phyloP scores from a whole-genome alignment of 2,888 invertebrate species.

The Neuroscelio doddi region DNA sequence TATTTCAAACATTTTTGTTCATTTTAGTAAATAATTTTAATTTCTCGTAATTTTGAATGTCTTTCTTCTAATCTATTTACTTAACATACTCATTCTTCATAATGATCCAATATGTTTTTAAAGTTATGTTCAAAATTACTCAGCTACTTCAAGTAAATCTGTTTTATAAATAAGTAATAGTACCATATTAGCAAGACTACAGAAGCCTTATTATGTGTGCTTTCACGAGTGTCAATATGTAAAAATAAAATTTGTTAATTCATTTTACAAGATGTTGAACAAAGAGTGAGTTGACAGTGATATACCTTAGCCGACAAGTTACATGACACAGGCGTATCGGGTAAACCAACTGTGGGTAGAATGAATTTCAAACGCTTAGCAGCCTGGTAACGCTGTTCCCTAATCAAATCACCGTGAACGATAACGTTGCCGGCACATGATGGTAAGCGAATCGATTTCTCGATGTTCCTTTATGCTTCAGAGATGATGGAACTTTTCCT shows the following conservation, averaged over 20 bases:
- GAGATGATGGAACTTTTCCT: conserved; percentile 16
- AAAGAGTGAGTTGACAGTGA: conserved; percentile 18
- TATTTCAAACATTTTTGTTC: no score
- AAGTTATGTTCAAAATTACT: no score
- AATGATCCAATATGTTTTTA: no score
- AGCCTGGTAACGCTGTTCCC: conserved; percentile 18
- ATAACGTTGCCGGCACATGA: conserved; percentile 19
- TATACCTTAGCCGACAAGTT: conserved; percentile 15
- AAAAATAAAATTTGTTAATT: conserved; percentile 10
- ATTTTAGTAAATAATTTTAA: no score
- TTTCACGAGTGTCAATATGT: no score
- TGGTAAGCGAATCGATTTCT: conserved; percentile 13
- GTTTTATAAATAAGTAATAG: no score
- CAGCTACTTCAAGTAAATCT: no score
- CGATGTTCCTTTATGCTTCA: conserved; percentile 15
- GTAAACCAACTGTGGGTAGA: conserved; percentile 20
- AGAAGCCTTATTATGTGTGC: no score
- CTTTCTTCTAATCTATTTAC: no score
- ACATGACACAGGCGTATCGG: conserved; percentile 17
- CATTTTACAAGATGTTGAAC: conserved; percentile 9
- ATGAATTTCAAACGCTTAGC: conserved; percentile 21
- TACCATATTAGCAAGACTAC: no score
- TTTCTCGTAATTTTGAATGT: no score
- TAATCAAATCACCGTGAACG: conserved; percentile 22
- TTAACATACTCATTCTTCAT: no score